Conservation (phyloP, 2,797 vertebrate species). For the Menidia menidia region DNA sequence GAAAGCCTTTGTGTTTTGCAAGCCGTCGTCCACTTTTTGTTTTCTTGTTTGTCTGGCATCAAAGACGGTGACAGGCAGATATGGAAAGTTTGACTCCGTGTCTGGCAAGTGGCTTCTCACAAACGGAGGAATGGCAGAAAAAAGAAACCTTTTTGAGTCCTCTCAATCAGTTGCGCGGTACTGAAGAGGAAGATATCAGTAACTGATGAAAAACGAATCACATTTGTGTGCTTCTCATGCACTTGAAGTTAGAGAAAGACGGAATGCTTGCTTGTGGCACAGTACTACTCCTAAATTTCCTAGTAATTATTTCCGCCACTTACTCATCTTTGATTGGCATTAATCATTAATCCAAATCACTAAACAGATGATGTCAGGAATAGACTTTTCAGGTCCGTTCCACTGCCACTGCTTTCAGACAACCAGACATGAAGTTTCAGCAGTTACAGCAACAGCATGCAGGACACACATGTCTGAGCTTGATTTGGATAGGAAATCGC, state of each 20-base stretch:
- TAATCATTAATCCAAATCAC: constrained; percentile 56
- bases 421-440: constrained; percentile 36
- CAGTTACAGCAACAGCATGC: constrained; percentile 44
- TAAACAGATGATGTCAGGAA: constrained; percentile 54
- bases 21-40: constrained; percentile 57
- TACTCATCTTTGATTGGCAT: constrained; percentile 51
- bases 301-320: constrained; percentile 37
- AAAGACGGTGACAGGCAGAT: constrained; percentile 44
- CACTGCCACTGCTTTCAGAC: constrained; percentile 29
- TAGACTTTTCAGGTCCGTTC: constrained; percentile 42
- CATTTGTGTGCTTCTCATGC: constrained; percentile 28
- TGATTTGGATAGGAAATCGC: constrained; percentile 69
- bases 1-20: constrained; percentile 51
- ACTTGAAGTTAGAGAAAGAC: constrained; percentile 16
- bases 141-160: constrained; percentile 28
- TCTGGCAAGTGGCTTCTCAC: constrained; percentile 43
- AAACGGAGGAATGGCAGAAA: constrained; percentile 18
- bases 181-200: constrained; percentile 29
- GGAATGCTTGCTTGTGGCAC: constrained; percentile 28
- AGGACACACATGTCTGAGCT: constrained; percentile 50
- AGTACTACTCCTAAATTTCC: constrained; percentile 51
- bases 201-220: constrained; percentile 52
- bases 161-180: constrained; percentile 51
- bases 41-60: constrained; percentile 65
- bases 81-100: constrained; percentile 62